Percentiles rank a stretch among this genome's conserved stretches.
phyloP scores from a whole-genome alignment of 1,140 invertebrate species.

The Hormaphis cornu region DNA sequence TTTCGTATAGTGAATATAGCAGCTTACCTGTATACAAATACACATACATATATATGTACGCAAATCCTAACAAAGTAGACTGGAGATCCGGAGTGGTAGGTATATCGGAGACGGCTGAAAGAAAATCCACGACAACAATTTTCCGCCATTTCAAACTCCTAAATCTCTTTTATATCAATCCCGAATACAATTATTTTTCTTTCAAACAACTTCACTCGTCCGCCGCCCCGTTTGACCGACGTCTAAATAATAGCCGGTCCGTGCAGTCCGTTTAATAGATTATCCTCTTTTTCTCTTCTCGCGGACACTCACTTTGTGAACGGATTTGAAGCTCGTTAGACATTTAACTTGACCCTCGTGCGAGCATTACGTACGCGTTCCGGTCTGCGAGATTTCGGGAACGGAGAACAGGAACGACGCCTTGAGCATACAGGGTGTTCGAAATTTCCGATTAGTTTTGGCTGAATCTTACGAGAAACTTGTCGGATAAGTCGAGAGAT shows the following conservation, averaged over 20 bases:
- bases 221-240: background rate
- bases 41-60: too few relatives aligned
- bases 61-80: too few relatives aligned
- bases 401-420: too few relatives aligned
- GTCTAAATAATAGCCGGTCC: conserved; percentile 3
- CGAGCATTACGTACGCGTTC: background rate
- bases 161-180: conserved; percentile 27
- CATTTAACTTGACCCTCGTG: conserved; percentile 1
- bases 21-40: too few relatives aligned
- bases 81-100: too few relatives aligned
- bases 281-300: conserved; percentile 3
- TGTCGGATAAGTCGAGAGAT: too few relatives aligned
- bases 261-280: conserved; percentile 15
- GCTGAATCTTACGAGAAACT: too few relatives aligned
- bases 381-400: background rate
- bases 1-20: too few relatives aligned
- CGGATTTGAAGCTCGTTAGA: conserved; percentile 28
- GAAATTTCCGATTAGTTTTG: too few relatives aligned
- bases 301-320: conserved; percentile 18
- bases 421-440: too few relatives aligned
- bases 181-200: conserved; percentile 30
- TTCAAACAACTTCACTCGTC: background rate
- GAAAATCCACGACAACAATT: conserved; percentile 20
- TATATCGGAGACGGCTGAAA: background rate
- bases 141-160: conserved; percentile 18